Evolutionary conservation across 2,797 vertebrate species (phyloP), one percentile per base, ranked within the genome.

Genomic region (Xenentodon cancila): DNA sequence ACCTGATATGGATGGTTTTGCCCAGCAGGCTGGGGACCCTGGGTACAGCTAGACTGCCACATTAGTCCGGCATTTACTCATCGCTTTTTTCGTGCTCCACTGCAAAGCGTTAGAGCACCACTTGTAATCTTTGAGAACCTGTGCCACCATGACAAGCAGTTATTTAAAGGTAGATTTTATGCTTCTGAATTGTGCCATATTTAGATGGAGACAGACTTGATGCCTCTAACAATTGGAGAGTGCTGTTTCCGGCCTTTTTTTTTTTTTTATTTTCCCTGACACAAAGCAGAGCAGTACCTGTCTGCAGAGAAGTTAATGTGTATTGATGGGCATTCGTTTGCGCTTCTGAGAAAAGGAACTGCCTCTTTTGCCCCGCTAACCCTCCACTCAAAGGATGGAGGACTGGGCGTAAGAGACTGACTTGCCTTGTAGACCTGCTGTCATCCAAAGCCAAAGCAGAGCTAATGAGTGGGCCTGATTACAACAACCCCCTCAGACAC

Each of bases 1-100:
- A 93, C 91, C 89, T 79, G 81, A 92, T 93, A 94, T 93, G 90
- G 91, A 93, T 93, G 91, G 90, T 86, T 92, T 89, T 89, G 91
- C 90, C 90, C 90, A 88, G 90, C 88, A 91, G 92, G 89, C 88
- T 88, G 85, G 91, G 90, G 92, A 93, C 91, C 83, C 85, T 85
- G 81, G 82, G 75, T 82, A 67, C 89, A 88, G 86, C 77, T 75
- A 65, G 72, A 74, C 86, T 84, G 84, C 86, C 70, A 79, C 75
- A 88, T 85, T 87, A 86, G 86, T 88, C 87, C 88, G 62, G 85
- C 88, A 81, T 90, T 91, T 90, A 89, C 84, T 75, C 86, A 80
- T 59, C 82, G 81, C 79, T 77, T 69, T 84, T 58, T 22, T 77
- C 80, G 79, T 59, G 58, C 53, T 59, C 59, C 79, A 64, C 46